phyloP scores from a whole-genome alignment of 2,797 vertebrate genomes.

The Mallotus villosus region DNA sequence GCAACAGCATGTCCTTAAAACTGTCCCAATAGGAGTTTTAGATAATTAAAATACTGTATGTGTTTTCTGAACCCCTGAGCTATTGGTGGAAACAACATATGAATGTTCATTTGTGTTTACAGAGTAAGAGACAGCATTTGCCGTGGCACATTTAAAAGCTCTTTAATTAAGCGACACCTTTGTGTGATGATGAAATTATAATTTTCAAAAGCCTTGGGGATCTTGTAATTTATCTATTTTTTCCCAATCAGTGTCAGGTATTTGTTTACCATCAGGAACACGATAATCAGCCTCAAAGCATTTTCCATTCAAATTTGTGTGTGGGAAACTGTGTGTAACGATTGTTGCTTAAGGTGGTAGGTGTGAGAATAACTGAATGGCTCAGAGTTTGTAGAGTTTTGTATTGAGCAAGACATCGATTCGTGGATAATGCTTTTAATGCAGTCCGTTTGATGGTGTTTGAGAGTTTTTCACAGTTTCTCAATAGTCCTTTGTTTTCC shows the following conservation, averaged over 20 bases:
- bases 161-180: no score
- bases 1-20: no score
- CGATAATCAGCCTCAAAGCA: neutral
- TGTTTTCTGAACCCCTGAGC: neutral
- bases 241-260: neutral
- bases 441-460: neutral
- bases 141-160: no score
- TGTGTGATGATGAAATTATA: no score
- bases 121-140: no score
- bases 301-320: neutral
- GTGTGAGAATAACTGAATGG: neutral
- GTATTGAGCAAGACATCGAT: neutral
- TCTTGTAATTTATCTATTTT: no score
- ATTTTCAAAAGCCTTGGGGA: no score
- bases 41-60: neutral
- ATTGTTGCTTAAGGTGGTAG: conserved; percentile 1
- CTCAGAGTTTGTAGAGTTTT: neutral
- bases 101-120: neutral
- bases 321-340: conserved; percentile 3
- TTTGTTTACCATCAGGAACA: neutral
- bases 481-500: no score
- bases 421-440: neutral
- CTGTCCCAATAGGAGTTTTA: neutral
- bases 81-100: neutral
- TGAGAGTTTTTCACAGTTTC: no score